Conservation (phyloP, 2,888 invertebrate species). For the Tetranychus truncatus region DNA sequence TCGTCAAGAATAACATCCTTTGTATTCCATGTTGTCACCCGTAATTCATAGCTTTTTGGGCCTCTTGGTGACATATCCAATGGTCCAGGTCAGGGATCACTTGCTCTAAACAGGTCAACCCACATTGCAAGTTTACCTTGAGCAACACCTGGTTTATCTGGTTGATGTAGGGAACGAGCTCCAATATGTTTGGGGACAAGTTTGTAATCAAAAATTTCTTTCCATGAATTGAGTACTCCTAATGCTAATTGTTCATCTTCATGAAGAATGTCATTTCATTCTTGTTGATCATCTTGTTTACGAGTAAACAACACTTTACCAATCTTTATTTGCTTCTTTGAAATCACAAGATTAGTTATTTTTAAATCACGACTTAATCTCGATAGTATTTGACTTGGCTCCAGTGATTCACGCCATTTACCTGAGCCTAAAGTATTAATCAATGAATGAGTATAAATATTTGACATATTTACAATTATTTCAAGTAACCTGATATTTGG, state of each 20-base stretch:
- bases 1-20: constrained; percentile 80
- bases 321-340: constrained; percentile 47
- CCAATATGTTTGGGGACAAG: constrained; percentile 78
- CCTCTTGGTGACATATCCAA: constrained; percentile 56
- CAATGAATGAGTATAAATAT: constrained; percentile 30
- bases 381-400: constrained; percentile 65
- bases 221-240: constrained; percentile 7
- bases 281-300: neutral
- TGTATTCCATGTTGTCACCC: constrained; percentile 80
- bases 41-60: constrained; percentile 52
- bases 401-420: constrained; percentile 70
- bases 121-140: constrained; percentile 78
- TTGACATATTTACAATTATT: constrained; percentile 46
- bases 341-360: constrained; percentile 51
- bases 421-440: constrained; percentile 36
- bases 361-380: constrained; percentile 72
- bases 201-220: constrained; percentile 11
- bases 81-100: constrained; percentile 45
- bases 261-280: neutral
- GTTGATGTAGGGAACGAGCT: constrained; percentile 63
- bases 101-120: constrained; percentile 86
- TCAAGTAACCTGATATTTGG: constrained; percentile 39
- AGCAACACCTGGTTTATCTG: constrained; percentile 49
- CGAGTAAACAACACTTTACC: constrained; percentile 47
- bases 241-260: constrained; percentile 15